These are phyloP conservation scores for Eunapius fragilis DNA, from an alignment of 37 sponge, comb jelly and placozoan genomes.

Conservation along the genomic window DNA sequence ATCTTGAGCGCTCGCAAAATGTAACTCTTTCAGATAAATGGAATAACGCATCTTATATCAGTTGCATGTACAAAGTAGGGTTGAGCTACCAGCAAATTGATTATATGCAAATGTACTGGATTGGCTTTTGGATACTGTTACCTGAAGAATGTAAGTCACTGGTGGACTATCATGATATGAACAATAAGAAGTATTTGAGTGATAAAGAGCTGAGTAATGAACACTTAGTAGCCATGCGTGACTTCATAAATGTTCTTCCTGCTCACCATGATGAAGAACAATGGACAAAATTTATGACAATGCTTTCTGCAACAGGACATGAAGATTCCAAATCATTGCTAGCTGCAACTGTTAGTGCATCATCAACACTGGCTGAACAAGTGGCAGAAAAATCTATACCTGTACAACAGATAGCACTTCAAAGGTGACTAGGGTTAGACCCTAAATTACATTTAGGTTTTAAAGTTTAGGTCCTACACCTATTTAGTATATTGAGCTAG, in stretches of 20 bases:
- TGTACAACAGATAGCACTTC: not conserved
- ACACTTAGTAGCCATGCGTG: not conserved
- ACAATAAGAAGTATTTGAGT: not conserved
- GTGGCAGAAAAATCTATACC: not conserved
- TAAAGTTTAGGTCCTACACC: not conserved
- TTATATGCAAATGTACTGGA: not conserved
- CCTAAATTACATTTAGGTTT: not conserved
- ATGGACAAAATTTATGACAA: not conserved
- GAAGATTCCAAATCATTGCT: not conserved
- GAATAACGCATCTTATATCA: not conserved
- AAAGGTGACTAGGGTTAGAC: not conserved
- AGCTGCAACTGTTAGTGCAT: not conserved
- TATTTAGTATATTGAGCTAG: not conserved
- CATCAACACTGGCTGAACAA: not conserved
- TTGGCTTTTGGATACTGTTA: not conserved
- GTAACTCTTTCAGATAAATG: not conserved
- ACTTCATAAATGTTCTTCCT: not conserved
- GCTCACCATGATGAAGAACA: not conserved
- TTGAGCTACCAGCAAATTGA: not conserved
- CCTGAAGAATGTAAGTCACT: not conserved
- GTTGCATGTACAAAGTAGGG: not conserved
- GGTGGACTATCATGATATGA: not conserved
- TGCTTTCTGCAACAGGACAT: not conserved
- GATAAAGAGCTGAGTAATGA: not conserved
- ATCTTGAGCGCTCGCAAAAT: not conserved